Conservation (phyloP, 2,797 vertebrate genomes). For the Melanogrammus aeglefinus region DNA sequence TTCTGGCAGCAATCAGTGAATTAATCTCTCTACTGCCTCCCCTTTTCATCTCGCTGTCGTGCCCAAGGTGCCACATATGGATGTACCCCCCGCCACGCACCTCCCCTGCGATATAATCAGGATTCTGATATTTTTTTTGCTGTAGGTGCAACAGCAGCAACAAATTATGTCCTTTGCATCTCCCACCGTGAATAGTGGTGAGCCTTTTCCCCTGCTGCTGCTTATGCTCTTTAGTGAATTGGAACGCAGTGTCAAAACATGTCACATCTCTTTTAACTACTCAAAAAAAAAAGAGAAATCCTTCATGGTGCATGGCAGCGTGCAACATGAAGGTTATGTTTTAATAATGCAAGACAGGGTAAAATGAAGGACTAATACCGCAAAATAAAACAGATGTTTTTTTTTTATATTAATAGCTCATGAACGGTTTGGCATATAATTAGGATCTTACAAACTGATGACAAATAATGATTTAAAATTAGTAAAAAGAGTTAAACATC, state of each 20-base stretch:
- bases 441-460: not conserved
- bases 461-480: not conserved
- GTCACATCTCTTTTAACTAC: not conserved
- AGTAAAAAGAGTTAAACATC: not conserved
- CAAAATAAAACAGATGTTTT: not conserved
- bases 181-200: not conserved
- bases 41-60: not conserved
- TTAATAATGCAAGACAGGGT: not conserved
- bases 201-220: not conserved
- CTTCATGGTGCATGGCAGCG: not conserved
- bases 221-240: not conserved
- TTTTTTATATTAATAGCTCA: not conserved
- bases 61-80: too few relatives aligned
- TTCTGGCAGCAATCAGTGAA: not conserved
- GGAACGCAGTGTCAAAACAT: not conserved
- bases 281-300: too few relatives aligned
- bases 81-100: too few relatives aligned
- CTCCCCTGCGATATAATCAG: too few relatives aligned
- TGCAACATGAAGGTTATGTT: not conserved
- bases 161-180: not conserved
- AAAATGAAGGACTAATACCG: not conserved
- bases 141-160: not conserved
- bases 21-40: not conserved
- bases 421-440: not conserved
- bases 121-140: not conserved